A percentile compares a stretch with the other conserved stretches of the same genome.
These are phyloP conservation scores for Hydropotes inermis DNA, from an alignment of 2,113 vertebrate species.

Conservation along the genomic window DNA sequence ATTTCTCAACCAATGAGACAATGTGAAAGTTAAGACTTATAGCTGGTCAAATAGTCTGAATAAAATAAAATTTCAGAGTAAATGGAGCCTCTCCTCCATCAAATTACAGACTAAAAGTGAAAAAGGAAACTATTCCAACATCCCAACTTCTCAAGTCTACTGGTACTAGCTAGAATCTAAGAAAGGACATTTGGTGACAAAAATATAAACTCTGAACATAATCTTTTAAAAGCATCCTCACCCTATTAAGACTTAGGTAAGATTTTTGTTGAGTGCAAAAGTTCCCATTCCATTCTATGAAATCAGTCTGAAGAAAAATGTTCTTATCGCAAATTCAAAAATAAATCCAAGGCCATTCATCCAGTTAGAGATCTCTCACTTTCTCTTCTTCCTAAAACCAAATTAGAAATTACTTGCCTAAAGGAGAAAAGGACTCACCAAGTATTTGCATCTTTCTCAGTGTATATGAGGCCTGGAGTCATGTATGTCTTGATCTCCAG, in stretches of 20 bases:
- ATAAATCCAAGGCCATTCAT: slow-evolving; percentile 24
- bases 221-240: background rate
- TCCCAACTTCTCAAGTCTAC: background rate
- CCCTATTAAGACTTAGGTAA: background rate
- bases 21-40: background rate
- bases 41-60: background rate
- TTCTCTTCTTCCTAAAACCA: background rate
- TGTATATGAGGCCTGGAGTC: slow-evolving; percentile 55
- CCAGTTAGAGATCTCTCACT: background rate
- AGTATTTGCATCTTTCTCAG: slow-evolving; percentile 55
- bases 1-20: background rate
- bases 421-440: slow-evolving; percentile 42
- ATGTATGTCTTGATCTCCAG: slow-evolving; percentile 65
- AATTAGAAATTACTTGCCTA: background rate
- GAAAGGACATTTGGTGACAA: background rate
- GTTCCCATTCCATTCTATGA: background rate
- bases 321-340: background rate
- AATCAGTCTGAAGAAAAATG: background rate
- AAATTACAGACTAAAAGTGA: background rate
- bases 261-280: background rate
- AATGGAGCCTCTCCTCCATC: background rate
- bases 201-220: background rate
- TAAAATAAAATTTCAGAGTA: background rate
- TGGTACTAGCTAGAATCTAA: background rate
- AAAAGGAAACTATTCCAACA: background rate